phyloP scores from a whole-genome alignment of 2,113 vertebrate species.

The Lampris incognitus region DNA sequence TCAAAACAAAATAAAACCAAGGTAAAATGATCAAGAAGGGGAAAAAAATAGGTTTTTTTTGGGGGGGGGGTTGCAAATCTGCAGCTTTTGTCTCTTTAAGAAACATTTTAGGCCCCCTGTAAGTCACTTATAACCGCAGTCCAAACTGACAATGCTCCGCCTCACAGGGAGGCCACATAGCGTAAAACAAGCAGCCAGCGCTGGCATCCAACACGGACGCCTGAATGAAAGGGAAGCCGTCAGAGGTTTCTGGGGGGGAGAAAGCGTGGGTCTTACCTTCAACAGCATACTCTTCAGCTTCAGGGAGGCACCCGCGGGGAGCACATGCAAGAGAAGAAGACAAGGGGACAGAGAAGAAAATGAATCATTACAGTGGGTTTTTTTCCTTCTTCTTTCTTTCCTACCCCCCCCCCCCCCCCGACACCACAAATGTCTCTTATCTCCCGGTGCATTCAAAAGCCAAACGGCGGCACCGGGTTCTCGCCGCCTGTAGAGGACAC shows the following conservation, averaged over 20 bases:
- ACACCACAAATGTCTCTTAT: too few species aligned
- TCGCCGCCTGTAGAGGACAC: background rate
- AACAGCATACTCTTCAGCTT: conserved; percentile 80
- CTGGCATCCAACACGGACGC: conserved; percentile 53
- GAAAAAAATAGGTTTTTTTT: conserved; percentile 32
- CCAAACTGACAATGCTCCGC: conserved; percentile 83
- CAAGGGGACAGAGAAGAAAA: conserved; percentile 25
- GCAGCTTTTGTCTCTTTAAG: conserved; percentile 45
- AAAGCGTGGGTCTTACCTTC: conserved; percentile 81
- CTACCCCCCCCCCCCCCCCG: too few species aligned
- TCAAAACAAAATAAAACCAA: conserved; percentile 44
- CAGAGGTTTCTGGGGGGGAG: conserved; percentile 35
- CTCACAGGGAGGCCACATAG: conserved; percentile 58
- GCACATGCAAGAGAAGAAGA: conserved; percentile 23
- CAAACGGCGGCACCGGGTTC: too few species aligned
- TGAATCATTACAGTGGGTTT: conserved; percentile 28
- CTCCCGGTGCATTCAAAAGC: too few species aligned
- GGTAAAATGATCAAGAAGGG: conserved; percentile 44
- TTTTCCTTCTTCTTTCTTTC: background rate
- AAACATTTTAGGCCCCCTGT: conserved; percentile 71
- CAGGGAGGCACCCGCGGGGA: conserved; percentile 24
- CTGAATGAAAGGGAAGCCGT: conserved; percentile 51
- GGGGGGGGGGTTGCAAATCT: conserved; percentile 1
- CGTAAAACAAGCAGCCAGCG: conserved; percentile 53
- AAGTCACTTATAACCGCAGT: conserved; percentile 83